These are phyloP conservation scores for Perdita meconis DNA, from an alignment of 2,888 invertebrate genomes.

Conservation along the genomic window DNA sequence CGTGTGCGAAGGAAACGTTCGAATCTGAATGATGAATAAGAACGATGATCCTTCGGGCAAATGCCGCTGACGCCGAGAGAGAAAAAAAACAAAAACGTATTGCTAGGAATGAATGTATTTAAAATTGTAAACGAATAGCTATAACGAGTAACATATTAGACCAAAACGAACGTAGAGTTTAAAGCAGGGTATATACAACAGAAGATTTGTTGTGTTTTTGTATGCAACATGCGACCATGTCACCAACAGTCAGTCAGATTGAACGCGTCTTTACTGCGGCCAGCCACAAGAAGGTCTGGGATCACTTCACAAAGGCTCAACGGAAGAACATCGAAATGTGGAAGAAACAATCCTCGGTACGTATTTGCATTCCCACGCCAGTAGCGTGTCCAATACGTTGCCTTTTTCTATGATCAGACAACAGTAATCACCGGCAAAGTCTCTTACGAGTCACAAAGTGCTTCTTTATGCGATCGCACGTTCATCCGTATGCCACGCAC, in stretches of 20 bases:
- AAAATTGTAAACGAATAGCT: constrained; percentile 61
- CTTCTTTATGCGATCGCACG: constrained; percentile 68
- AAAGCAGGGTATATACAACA: constrained; percentile 81
- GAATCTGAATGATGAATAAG: constrained; percentile 33
- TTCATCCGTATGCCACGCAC: constrained; percentile 57
- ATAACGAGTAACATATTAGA: constrained; percentile 58
- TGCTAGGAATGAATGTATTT: constrained; percentile 28
- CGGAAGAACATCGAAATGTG: constrained; percentile 99
- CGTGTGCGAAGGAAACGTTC: constrained; percentile 36
- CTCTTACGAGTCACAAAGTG: constrained; percentile 57
- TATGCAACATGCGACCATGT: constrained; percentile 84
- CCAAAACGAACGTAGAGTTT: constrained; percentile 70
- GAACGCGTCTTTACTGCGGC: constrained; percentile 98
- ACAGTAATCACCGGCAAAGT: constrained; percentile 58
- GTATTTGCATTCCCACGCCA: constrained; percentile 76
- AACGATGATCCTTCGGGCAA: constrained; percentile 8
- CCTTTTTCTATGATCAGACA: constrained; percentile 51
- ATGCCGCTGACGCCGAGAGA: constrained; percentile 8
- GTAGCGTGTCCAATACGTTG: constrained; percentile 58
- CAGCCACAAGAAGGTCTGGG: constrained; percentile 99
- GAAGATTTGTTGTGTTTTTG: constrained; percentile 84
- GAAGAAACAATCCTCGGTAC: constrained; percentile 98
- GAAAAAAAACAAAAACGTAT: too few relatives aligned
- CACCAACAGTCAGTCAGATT: constrained; percentile 97
- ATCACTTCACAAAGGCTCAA: constrained; percentile 99